Evolutionary conservation across 1,140 invertebrate species (phyloP), one percentile per base, ranked within the genome.

Genomic region (Leptopilina boulardi): DNA sequence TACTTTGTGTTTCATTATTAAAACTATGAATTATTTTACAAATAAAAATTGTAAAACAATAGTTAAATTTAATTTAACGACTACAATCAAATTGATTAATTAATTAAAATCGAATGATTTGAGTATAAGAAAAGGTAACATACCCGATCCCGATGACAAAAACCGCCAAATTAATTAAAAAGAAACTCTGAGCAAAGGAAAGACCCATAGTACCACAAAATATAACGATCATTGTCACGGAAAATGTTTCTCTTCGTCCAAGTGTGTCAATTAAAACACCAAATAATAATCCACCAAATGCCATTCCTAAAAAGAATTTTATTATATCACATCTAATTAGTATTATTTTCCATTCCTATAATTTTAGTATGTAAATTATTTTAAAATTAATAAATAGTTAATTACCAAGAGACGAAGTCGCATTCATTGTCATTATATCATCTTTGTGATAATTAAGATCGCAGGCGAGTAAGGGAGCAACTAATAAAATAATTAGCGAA

Each of bases 81-180:
- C n/a, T n/a, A n/a, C n/a, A n/a, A n/a, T n/a, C n/a, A n/a, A n/a
- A n/a, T n/a, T n/a, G n/a, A n/a, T n/a, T n/a, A n/a, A n/a, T n/a
- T n/a, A n/a, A n/a, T n/a, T n/a, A n/a, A n/a, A n/a, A n/a, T n/a
- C n/a, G n/a, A n/a, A n/a, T n/a, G n/a, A n/a, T n/a, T n/a, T n/a
- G n/a, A n/a, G n/a, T n/a, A n/a, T n/a, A n/a, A 21, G 3, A 71
- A 8, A 38, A 74, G 19, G 23, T 38, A 56, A 77, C 72, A 74
- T 78, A 87, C 85, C 84, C 85, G 8, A 83, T 1, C 71, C 85
- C 85, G 6, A 85, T 72, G 4, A 83, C 13, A 47, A 86, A 87
- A 51, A 84, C 74, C 0, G 73, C 81, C 23, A 86, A 15, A 51
- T 77, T 81, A 47, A 84, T 83, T 0, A 85, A 21, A 11, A 86